Conservation (phyloP, 2,797 vertebrate genomes). For the Cossypha heuglini region DNA sequence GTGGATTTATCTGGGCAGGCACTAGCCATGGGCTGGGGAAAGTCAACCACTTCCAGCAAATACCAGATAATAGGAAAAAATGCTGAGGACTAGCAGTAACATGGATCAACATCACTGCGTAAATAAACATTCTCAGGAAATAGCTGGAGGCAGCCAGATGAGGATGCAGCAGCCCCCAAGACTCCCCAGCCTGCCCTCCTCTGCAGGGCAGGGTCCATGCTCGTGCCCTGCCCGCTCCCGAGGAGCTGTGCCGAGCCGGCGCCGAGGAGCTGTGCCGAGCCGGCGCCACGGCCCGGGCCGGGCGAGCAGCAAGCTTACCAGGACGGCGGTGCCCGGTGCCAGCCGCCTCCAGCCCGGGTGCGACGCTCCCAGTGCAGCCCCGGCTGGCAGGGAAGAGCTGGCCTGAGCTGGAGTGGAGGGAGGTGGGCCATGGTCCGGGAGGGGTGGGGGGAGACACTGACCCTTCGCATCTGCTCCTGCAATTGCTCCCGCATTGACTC, state of each 20-base stretch:
- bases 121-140: background rate
- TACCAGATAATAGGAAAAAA: background rate
- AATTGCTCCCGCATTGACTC: conserved; percentile 95
- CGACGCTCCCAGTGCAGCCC: background rate
- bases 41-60: background rate
- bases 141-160: background rate
- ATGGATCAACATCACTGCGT: background rate
- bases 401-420: conserved; percentile 33
- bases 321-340: background rate
- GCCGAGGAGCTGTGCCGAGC: background rate
- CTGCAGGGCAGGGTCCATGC: background rate
- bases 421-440: conserved; percentile 62
- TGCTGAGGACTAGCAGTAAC: background rate
- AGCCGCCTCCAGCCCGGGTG: conserved; percentile 34
- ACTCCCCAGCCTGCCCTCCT: background rate
- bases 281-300: background rate
- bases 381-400: conserved; percentile 47
- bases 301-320: conserved; percentile 43
- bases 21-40: background rate
- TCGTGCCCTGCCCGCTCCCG: background rate
- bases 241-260: background rate
- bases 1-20: background rate
- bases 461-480: conserved; percentile 94
- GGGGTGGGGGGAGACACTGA: conserved; percentile 81
- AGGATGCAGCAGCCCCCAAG: background rate